phyloP scores from a whole-genome alignment of 1,140 invertebrate species.

The Anoplophora glabripennis region DNA sequence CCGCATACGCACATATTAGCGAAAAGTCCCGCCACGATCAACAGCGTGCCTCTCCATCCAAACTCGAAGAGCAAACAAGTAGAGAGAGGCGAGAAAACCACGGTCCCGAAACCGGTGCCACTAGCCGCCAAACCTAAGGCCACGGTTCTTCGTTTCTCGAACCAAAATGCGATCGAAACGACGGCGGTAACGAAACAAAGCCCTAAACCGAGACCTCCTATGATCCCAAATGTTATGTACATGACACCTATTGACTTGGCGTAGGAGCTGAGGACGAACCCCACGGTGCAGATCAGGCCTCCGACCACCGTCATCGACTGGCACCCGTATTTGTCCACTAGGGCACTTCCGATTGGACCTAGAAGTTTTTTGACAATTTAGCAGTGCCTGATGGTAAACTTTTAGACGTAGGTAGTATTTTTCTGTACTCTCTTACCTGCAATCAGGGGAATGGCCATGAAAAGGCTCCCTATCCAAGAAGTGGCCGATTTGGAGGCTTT shows the following conservation, averaged over 20 bases:
- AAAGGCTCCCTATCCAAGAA: constrained; percentile 83
- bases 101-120: constrained; percentile 82
- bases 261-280: constrained; percentile 77
- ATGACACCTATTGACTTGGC: constrained; percentile 71
- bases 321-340: constrained; percentile 87
- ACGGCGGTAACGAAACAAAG: constrained; percentile 87
- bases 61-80: constrained; percentile 71
- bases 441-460: constrained; percentile 83
- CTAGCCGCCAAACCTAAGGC: constrained; percentile 91
- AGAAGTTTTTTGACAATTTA: no score
- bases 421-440: background rate
- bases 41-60: constrained; percentile 83
- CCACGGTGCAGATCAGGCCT: constrained; percentile 70
- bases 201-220: constrained; percentile 81
- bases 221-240: constrained; percentile 82
- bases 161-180: constrained; percentile 93
- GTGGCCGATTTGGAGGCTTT: constrained; percentile 76
- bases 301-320: constrained; percentile 79
- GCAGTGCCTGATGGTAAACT: no score
- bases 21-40: constrained; percentile 58
- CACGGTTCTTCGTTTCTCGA: constrained; percentile 87
- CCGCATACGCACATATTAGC: constrained; percentile 88
- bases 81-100: constrained; percentile 81
- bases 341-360: constrained; percentile 80
- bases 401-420: no score